Evolutionary conservation across 2,113 vertebrate species (phyloP), one percentile per base, ranked within the genome.

Genomic region (Xerus inauris): DNA sequence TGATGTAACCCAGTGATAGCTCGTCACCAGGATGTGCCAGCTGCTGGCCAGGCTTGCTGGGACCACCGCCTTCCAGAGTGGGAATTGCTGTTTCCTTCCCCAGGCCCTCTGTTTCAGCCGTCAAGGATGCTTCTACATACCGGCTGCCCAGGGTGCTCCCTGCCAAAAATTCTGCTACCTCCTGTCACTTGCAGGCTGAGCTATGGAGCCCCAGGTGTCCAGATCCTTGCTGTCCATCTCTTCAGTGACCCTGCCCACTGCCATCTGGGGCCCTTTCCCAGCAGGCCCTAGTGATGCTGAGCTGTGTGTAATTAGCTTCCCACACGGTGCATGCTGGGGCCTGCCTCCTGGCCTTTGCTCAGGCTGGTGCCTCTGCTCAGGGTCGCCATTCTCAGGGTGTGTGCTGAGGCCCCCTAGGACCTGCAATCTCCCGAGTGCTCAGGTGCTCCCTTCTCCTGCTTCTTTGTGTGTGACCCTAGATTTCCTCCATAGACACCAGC

Each of bases 241-340:
- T 8, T 26, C 32, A 38, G 35, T 49, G 17, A 13, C 16, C 11
- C 30, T 1, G 30, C 4, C 28, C 42, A 30, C 45, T 2, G 6
- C 45, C 90, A 13, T 8, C 28, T 5, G 4, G 0, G 16, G 54
- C 14, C 6, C 76, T 72, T 87, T 75, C 54, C 62, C 26, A 11
- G 1, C 1, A 22, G 40, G 38, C n/a, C 35, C 30, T 16, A 51
- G 38, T 26, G 47, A 38, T 22, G 5, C 47, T 7, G 57, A 22
- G 45, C 83, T 59, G 12, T 14, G 32, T 1, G 11, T 62, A 6
- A 69, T 9, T 20, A 19, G 35, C 11, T 28, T 65, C 6, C 49
- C 38, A 45, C 5, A 14, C 2, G 2, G 1, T 1, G 1, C 2
- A 0, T 3, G 26, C 82, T 5, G 11, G 2, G 59, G 16, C 17